Evolutionary conservation across 2,888 invertebrate genomes (phyloP).

Genomic region (Andrena minutula): DNA sequence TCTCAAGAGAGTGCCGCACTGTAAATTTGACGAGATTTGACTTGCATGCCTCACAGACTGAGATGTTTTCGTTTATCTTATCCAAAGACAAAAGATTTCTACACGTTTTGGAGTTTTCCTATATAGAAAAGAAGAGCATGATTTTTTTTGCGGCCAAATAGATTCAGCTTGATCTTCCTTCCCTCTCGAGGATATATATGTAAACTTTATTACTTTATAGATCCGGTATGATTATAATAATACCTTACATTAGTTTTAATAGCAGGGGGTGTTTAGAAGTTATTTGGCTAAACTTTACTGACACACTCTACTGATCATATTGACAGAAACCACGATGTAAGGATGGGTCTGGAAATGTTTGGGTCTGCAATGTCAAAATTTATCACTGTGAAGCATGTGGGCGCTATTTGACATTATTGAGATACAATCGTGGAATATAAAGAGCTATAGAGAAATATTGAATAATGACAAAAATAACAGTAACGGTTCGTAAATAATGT

Average conservation of each 20-base stretch:
- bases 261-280: no score
- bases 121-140: conserved; percentile 58
- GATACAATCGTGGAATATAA: no score
- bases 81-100: conserved; percentile 41
- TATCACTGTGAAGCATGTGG: no score
- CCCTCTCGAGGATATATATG: conserved; percentile 30
- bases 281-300: no score
- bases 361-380: no score
- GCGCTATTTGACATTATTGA: no score
- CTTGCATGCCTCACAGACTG: conserved; percentile 67
- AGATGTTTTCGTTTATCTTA: conserved; percentile 67
- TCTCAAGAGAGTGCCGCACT: conserved; percentile 73
- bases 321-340: no score
- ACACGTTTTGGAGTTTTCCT: conserved; percentile 59
- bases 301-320: no score
- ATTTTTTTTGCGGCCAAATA: conserved; percentile 56
- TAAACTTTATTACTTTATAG: not conserved
- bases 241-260: not conserved
- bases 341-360: no score
- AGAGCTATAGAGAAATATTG: no score
- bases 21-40: conserved; percentile 68
- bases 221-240: not conserved
- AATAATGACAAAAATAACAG: no score
- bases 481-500: no score
- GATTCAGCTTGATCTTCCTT: conserved; percentile 39